Base-by-base conservation (phyloP, 1,140 invertebrate species). In the Leptopilina boulardi region DNA sequence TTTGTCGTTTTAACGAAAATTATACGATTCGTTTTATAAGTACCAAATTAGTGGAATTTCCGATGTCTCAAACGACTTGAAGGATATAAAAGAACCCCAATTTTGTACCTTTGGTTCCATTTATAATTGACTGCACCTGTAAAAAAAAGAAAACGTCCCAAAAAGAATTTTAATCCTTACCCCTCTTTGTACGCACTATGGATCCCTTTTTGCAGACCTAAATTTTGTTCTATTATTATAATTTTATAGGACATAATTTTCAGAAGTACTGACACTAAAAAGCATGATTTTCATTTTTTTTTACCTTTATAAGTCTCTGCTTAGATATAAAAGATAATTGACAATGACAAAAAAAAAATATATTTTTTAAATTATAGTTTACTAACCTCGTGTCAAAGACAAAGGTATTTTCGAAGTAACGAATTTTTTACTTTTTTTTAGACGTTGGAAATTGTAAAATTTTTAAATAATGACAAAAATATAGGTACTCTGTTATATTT, bases 111-210 rank as follows among this genome's bases (percentile, higher is more conserved):
- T 70, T 51, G 72, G 74, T 71, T 76, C 76, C 76, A 76, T 75
- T 75, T 80, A 83, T 85, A 86, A 83, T 82, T 81, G 80, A 80
- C 71, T n/a, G n/a, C 80, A 86, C 77, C 79, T 86, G 85, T 81
- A 70, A 75, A 72, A n/a, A n/a, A 71, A 70, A 41, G 56, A 54
- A 66, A 59, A 77, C 73, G 72, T 72, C 71, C 47, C 5, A 80
- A 54, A 77, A 82, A 82, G 11, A 78, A 75, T 80, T 78, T 73
- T 75, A 34, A 11, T 66, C 41, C 77, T 73, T 71, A 77, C 70
- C 70, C 70, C 78, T 76, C 78, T 82, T 80, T 75, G 74, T 76
- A 38, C 76, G 76, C 18, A 54, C 75, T n/a, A n/a, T 70, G 70
- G 72, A 70, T 70, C 66, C 26, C 73, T 42, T 77, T n/a, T 79